phyloP scores from a whole-genome alignment of 2,797 vertebrate genomes.

The Mastacembelus armatus region DNA sequence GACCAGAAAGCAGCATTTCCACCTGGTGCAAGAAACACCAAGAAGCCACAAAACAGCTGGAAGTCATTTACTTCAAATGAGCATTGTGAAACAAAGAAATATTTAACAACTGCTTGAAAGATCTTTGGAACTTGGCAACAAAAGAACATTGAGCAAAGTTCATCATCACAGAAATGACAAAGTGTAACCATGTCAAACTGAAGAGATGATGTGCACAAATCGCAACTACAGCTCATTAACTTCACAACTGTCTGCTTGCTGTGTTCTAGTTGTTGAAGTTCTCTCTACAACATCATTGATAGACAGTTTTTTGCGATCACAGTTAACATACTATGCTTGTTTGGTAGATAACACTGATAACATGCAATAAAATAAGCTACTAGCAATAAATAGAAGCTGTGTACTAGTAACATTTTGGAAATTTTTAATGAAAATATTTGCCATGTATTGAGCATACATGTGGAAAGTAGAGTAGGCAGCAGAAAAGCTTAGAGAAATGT shows the following conservation, averaged over 20 bases:
- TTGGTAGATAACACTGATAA: not conserved
- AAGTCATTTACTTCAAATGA: slow-evolving; percentile 40
- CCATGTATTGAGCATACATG: slow-evolving; percentile 1
- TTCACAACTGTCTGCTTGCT: not conserved
- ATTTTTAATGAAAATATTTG: not conserved
- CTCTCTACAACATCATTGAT: not conserved
- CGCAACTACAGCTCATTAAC: not conserved
- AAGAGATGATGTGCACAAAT: slow-evolving; percentile 5
- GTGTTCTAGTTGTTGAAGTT: too few relatives aligned
- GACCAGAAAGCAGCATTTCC: too few relatives aligned
- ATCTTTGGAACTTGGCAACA: slow-evolving; percentile 33
- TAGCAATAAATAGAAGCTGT: not conserved
- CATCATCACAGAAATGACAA: not conserved
- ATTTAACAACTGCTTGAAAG: slow-evolving; percentile 12
- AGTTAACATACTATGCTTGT: not conserved
- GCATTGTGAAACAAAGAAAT: slow-evolving; percentile 13
- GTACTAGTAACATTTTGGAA: not conserved
- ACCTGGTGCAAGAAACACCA: slow-evolving; percentile 27
- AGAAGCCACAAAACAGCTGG: slow-evolving; percentile 38
- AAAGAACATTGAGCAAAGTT: slow-evolving; percentile 6
- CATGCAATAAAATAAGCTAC: not conserved
- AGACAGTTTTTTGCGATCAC: not conserved
- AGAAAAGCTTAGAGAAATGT: not conserved
- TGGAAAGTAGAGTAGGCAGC: not conserved
- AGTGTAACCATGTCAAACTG: not conserved